Evolutionary conservation across 2,888 invertebrate genomes (phyloP), one percentile per base, ranked within the genome.

Genomic region (Deilephila porcellus): DNA sequence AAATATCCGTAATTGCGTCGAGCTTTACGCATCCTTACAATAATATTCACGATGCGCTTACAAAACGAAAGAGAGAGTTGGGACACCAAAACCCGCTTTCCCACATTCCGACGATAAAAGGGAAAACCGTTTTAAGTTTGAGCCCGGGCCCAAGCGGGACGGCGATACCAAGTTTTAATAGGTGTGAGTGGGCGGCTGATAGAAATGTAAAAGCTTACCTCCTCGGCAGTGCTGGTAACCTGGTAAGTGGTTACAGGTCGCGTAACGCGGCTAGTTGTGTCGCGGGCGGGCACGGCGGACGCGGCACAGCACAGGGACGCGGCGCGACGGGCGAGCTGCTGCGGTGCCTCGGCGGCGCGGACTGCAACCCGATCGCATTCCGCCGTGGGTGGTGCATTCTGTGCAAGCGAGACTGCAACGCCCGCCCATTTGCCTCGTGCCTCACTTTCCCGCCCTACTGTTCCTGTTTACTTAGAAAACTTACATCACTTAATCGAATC

Each of bases 401-500:
- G 92, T 92, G 93, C 93, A 93, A 94, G 94, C 91, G 93, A 93
- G 93, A 94, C 93, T 93, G 93, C 93, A 91, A 79, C 84, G 80
- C 88, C 91, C 93, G 92, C 95, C 94, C 93, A 92, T 91, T 91
- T 86, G 88, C 91, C 90, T 90, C 88, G 89, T 92, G 91, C 91
- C 92, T 94, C 93, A 92, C 93, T 92, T 94, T 94, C 92, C 92
- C 93, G 93, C 94, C 93, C 93, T 93, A 91, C 85, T 90, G 87
- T 86, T 89, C 86, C 82, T 83, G 80, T 82, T 87, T 84, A 89
- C 83, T 88, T 86, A 75, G 80, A 81, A 85, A 90, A 89, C 86
- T 91, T 89, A 87, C 86, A 86, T 78, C 73, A 78, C 78, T 77
- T 64, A 70, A 76, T 78, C 64, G 62, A 73, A 73, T 78, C 74